Base-by-base conservation (phyloP, 2,888 invertebrate species). In the Andrena dorsata region DNA sequence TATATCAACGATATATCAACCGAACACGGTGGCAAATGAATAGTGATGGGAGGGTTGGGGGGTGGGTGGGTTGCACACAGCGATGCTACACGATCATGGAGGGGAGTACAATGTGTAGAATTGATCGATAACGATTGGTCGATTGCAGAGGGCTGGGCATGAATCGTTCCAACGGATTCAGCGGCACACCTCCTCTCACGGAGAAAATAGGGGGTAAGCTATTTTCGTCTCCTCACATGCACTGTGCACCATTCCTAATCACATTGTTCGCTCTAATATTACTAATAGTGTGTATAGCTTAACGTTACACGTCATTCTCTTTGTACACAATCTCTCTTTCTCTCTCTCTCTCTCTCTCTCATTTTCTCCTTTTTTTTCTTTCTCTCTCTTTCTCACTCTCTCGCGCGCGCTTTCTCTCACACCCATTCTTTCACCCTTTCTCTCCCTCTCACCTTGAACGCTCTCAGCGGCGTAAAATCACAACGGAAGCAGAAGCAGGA, bases 181-280 rank as follows among this genome's bases (percentile, higher is more conserved):
- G 6, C 30, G 26, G 30, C 53, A 80, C 75, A n/a, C 20, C 41
- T 53, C 20, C 41, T 53, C 53, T 53, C 20, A 53, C 20, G 28
- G n/a, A 7, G 51, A 26, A n/a, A 30, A 41, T 20, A 32, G 41
- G 4, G 23, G 60, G 47, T 68, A 80, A 68, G 64, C 76, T 88
- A 86, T 63, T 74, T 80, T 86, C 82, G 65, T 77, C 70, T 81
- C 61, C 65, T 82, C 76, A 65, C 88, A 83, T 76, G 81, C 80
- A 82, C 81, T 80, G 84, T 84, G 84, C 86, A 88, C 88, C 84
- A 82, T 76, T 53, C 80, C 88, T 91, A 92, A 92, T 93, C 92
- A 93, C 92, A 93, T 91, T 90, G 90, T 90, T 92, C 88, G 81
- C 91, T 91, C 92, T 93, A 92, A 91, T 53, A 91, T 92, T 90